Conservation (phyloP, 2,797 vertebrate genomes). For the Hafferia zeledoni region DNA sequence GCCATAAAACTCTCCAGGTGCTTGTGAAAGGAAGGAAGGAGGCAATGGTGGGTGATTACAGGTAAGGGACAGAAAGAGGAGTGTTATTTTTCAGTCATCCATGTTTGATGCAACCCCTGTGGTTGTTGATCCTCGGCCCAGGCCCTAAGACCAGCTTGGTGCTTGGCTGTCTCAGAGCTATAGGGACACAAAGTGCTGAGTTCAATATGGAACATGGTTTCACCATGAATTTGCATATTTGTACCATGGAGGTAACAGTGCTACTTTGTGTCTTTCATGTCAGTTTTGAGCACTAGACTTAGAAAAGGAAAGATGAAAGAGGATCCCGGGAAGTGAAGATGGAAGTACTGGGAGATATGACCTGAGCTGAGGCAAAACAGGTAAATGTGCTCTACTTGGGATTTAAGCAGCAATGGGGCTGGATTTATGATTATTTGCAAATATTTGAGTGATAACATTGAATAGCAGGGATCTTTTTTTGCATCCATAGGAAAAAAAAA, state of each 20-base stretch:
- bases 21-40: background rate
- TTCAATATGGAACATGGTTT: rapidly evolving
- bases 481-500: background rate
- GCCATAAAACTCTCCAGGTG: background rate
- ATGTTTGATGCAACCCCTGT: background rate
- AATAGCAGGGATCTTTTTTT: background rate
- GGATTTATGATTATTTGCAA: background rate
- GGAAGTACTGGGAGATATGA: background rate
- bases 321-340: background rate
- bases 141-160: background rate
- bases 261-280: background rate
- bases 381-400: background rate
- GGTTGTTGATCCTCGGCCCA: background rate
- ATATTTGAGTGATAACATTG: background rate
- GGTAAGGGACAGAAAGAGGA: background rate
- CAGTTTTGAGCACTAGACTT: background rate
- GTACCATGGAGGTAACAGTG: background rate
- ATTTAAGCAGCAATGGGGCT: background rate
- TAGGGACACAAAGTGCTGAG: background rate
- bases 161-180: background rate
- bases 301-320: background rate
- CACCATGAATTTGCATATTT: background rate
- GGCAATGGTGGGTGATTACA: background rate
- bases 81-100: background rate
- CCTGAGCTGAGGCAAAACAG: background rate